Evolutionary conservation across 2,113 vertebrate species (phyloP).

Genomic region (Pseudorasbora parva): DNA sequence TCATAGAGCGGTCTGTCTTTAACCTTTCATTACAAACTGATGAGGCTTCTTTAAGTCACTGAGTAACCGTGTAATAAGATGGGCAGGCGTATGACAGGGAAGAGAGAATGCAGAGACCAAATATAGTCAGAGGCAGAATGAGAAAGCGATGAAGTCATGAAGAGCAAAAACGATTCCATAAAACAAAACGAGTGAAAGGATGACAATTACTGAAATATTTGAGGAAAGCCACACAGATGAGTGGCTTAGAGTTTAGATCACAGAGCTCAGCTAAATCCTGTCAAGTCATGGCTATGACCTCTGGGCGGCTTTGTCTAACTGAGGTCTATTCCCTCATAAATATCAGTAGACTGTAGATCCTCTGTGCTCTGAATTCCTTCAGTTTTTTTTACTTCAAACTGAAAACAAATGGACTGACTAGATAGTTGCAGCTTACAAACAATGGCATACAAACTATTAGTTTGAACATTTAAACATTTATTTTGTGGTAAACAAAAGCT

Average conservation of each 20-base stretch:
- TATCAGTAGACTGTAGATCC: not conserved
- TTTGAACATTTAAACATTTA: not conserved
- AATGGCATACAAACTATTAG: not conserved
- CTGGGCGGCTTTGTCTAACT: not conserved
- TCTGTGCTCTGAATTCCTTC: not conserved
- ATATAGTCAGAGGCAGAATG: not conserved
- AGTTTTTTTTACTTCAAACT: slow-evolving; percentile 2
- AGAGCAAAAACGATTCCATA: slow-evolving; percentile 6
- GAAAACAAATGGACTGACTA: slow-evolving; percentile 34
- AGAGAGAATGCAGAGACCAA: not conserved
- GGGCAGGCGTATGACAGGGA: not conserved
- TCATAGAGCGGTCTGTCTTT: slow-evolving; percentile 15
- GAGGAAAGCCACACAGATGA: slow-evolving; percentile 24
- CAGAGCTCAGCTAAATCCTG: slow-evolving; percentile 4
- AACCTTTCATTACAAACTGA: slow-evolving; percentile 40
- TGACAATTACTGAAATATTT: not conserved
- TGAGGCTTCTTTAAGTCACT: slow-evolving; percentile 10
- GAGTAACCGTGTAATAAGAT: slow-evolving; percentile 29
- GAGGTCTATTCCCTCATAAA: slow-evolving; percentile 22
- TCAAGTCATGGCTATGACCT: slow-evolving; percentile 21
- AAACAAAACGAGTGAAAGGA: not conserved
- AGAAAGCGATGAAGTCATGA: not conserved
- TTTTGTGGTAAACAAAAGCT: not conserved
- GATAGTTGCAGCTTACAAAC: not conserved
- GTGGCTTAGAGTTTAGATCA: slow-evolving; percentile 26